Evolutionary conservation across 2,113 vertebrate species (phyloP).

Genomic region (Anas platyrhynchos): DNA sequence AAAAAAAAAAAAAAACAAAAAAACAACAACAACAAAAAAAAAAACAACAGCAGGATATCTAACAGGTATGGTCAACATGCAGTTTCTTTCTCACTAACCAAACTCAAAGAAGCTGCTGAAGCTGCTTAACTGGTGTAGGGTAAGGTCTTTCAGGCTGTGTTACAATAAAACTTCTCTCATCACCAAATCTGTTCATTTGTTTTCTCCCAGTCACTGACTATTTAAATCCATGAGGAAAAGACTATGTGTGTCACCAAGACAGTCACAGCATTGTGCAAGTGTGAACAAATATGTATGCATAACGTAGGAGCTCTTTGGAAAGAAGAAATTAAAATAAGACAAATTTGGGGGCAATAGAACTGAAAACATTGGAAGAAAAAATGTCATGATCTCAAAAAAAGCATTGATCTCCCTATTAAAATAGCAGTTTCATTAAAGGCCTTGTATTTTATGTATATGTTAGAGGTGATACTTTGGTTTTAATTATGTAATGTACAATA

Average conservation of each 20-base stretch:
- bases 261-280: neutral
- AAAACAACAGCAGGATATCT: neutral
- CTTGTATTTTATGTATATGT: neutral
- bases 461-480: neutral
- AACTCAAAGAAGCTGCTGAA: neutral
- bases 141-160: neutral
- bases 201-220: neutral
- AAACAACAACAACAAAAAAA: too few species aligned
- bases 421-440: neutral
- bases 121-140: neutral
- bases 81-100: neutral
- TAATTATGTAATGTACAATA: neutral
- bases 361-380: neutral
- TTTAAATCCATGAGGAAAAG: neutral
- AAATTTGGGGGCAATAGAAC: neutral
- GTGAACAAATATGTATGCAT: neutral
- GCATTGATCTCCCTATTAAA: neutral
- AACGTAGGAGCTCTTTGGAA: neutral
- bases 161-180: neutral
- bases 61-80: neutral
- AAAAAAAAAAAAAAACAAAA: too few species aligned
- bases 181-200: neutral
- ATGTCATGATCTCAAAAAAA: neutral
- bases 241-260: neutral
- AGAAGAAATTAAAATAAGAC: neutral